A percentile compares a stretch with the other conserved stretches of the same genome.
These are phyloP conservation scores for Tursiops truncatus DNA, from an alignment of 2,113 vertebrate genomes.

Conservation along the genomic window DNA sequence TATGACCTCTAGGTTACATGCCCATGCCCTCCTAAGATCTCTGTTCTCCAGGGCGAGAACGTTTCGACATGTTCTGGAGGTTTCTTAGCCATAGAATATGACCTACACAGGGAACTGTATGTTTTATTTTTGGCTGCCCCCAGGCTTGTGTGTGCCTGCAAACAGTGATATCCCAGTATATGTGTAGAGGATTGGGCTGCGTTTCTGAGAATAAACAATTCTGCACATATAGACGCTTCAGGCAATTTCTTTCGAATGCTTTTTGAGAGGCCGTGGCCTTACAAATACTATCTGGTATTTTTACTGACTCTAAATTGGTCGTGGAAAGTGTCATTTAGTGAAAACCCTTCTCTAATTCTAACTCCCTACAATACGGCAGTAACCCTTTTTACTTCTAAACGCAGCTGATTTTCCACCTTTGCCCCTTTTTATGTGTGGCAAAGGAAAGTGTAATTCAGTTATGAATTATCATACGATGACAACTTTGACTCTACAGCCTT, in stretches of 20 bases:
- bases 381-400: slow-evolving; percentile 43
- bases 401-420: slow-evolving; percentile 47
- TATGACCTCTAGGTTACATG: background rate
- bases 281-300: slow-evolving; percentile 29
- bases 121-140: background rate
- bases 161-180: background rate
- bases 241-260: background rate
- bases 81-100: slow-evolving; percentile 34
- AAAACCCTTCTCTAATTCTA: slow-evolving; percentile 24
- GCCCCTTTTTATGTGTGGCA: slow-evolving; percentile 51
- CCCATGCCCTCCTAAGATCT: background rate
- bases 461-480: slow-evolving; percentile 24
- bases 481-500: slow-evolving; percentile 53
- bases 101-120: background rate
- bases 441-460: slow-evolving; percentile 57
- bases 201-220: slow-evolving; percentile 21
- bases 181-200: background rate
- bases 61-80: background rate
- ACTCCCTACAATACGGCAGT: background rate
- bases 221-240: background rate
- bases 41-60: background rate
- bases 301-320: slow-evolving; percentile 23
- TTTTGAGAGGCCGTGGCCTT: background rate
- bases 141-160: background rate
- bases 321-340: slow-evolving; percentile 27